Conservation (phyloP, 2,797 vertebrate species). For the Acanthiza pusilla region DNA sequence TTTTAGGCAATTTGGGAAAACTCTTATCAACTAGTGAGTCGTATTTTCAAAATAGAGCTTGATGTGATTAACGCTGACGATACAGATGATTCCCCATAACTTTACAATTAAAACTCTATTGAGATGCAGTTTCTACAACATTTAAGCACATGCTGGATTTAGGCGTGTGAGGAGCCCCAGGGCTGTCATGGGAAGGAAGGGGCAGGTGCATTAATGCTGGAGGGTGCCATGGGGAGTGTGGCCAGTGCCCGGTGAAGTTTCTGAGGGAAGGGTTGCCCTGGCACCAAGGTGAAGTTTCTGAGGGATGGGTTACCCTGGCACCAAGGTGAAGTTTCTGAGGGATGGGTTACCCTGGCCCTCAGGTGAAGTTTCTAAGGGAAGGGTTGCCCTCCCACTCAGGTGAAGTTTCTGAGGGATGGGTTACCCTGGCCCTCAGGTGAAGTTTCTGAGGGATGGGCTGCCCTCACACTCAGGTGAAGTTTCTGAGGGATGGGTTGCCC, state of each 20-base stretch:
- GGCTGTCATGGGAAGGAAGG: not conserved
- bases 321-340: rapidly evolving
- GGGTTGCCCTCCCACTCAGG: rapidly evolving
- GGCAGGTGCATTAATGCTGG: rapidly evolving
- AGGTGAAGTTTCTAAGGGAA: too few species aligned
- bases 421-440: rapidly evolving
- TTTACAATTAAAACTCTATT: not conserved
- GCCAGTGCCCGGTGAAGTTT: too few species aligned
- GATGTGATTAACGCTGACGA: not conserved
- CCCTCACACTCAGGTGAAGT: too few species aligned
- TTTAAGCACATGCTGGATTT: not conserved
- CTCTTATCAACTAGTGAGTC: not conserved
- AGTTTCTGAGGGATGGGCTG: not conserved
- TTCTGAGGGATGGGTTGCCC: not conserved
- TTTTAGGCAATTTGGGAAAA: conserved; percentile 56
- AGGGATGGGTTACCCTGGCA: rapidly evolving
- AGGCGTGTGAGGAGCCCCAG: rapidly evolving
- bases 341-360: rapidly evolving
- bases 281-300: rapidly evolving
- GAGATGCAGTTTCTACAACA: not conserved
- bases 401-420: rapidly evolving
- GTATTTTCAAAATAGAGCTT: not conserved
- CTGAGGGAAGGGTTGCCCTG: not conserved
- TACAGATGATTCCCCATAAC: not conserved
- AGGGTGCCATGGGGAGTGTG: rapidly evolving